A percentile compares a stretch with the other conserved stretches of the same genome.
Evolutionary conservation across 1,140 invertebrate species (phyloP).

Genomic region (Drosophila hydei): DNA sequence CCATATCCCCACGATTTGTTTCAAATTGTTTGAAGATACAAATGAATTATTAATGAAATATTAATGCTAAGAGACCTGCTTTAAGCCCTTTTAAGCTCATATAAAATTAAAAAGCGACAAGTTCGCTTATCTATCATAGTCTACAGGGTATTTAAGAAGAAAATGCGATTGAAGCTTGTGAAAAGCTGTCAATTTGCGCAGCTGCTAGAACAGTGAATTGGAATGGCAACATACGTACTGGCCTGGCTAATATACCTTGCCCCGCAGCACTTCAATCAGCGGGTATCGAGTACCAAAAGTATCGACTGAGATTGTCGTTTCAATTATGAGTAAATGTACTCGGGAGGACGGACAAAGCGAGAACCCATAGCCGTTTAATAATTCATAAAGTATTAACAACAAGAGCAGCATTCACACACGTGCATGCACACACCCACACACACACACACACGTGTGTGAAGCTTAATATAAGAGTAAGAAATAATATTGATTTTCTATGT

Average conservation of each 20-base stretch:
- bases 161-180: conserved; percentile 2
- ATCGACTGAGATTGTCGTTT: conserved; percentile 38
- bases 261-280: not conserved
- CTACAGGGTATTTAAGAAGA: conserved; percentile 8
- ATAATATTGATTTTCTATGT: conserved; percentile 71
- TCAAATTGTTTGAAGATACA: too few relatives aligned
- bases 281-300: conserved; percentile 28
- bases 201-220: conserved; percentile 2
- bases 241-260: not conserved
- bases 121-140: too few relatives aligned
- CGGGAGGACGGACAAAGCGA: conserved; percentile 31
- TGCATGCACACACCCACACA: conserved; percentile 14
- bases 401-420: conserved; percentile 20
- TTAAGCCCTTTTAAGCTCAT: too few relatives aligned
- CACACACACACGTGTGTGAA: conserved; percentile 19
- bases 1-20: too few relatives aligned
- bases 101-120: too few relatives aligned
- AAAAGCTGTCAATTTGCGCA: conserved; percentile 7
- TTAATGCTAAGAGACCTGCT: too few relatives aligned
- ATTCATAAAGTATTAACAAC: conserved; percentile 55
- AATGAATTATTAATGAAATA: too few relatives aligned
- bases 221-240: not conserved
- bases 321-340: conserved; percentile 63
- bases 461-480: conserved; percentile 47
- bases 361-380: conserved; percentile 62